phyloP scores from a whole-genome alignment of 2,888 invertebrate species.

The Cheilosia variabilis region DNA sequence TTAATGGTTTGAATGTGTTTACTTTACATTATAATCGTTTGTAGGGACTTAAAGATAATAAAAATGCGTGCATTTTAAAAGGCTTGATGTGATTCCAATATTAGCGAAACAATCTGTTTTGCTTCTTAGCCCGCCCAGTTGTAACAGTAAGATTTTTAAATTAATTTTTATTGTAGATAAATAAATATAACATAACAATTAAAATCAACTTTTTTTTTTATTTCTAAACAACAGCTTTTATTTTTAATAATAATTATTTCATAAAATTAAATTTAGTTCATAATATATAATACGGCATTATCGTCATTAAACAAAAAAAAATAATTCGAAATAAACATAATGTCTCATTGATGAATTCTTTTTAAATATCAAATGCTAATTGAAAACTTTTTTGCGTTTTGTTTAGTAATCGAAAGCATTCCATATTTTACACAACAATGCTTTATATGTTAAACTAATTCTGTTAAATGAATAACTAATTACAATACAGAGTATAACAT shows the following conservation, averaged over 20 bases:
- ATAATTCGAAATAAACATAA: slow-evolving; percentile 20
- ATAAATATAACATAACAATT: not conserved
- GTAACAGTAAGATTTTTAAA: too few relatives aligned
- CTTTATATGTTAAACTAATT: slow-evolving; percentile 46
- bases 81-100: too few relatives aligned
- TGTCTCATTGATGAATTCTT: slow-evolving; percentile 41
- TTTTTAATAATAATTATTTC: slow-evolving; percentile 64
- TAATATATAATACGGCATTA: slow-evolving; percentile 55
- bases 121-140: too few relatives aligned
- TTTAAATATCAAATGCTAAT: slow-evolving; percentile 59
- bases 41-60: too few relatives aligned
- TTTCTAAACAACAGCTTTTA: slow-evolving; percentile 75
- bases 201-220: slow-evolving; percentile 16
- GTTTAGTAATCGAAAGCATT: slow-evolving; percentile 44
- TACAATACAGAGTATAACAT: slow-evolving; percentile 66
- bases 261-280: slow-evolving; percentile 57
- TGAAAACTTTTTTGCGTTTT: not conserved
- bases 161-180: not conserved
- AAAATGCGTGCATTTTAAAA: too few relatives aligned
- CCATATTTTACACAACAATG: slow-evolving; percentile 60
- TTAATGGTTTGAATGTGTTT: too few relatives aligned
- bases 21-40: too few relatives aligned
- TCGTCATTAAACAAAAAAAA: slow-evolving; percentile 37
- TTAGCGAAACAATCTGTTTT: too few relatives aligned
- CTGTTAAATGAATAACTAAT: slow-evolving; percentile 46